phyloP scores from a whole-genome alignment of 2,888 invertebrate species.

The Callosobruchus maculatus region DNA sequence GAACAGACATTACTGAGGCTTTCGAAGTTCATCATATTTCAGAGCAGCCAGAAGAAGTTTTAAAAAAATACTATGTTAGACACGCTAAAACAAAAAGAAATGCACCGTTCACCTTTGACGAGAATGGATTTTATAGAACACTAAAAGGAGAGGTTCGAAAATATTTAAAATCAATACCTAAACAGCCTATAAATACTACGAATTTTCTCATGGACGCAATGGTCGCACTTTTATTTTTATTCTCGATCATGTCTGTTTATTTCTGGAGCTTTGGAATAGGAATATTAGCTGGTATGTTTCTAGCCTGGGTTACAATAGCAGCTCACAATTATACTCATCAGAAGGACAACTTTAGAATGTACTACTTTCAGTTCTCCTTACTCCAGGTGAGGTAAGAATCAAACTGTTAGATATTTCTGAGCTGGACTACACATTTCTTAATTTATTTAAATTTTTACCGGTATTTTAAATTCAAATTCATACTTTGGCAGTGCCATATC shows the following conservation, averaged over 20 bases:
- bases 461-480: too few species aligned
- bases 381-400: conserved; percentile 59
- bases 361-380: conserved; percentile 66
- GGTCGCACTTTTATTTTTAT: conserved; percentile 36
- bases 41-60: conserved; percentile 50
- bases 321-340: conserved; percentile 78
- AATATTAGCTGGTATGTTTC: conserved; percentile 54
- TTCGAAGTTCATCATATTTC: conserved; percentile 72
- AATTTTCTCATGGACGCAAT: conserved; percentile 48
- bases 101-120: conserved; percentile 69
- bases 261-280: conserved; percentile 47
- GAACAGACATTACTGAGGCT: conserved; percentile 77
- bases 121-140: conserved; percentile 71
- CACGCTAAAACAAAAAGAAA: conserved; percentile 62
- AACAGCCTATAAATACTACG: conserved; percentile 37
- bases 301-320: conserved; percentile 59
- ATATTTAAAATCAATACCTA: conserved; percentile 53
- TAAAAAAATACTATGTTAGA: conserved; percentile 64
- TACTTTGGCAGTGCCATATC: too few species aligned
- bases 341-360: conserved; percentile 74
- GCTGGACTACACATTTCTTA: too few species aligned
- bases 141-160: conserved; percentile 57
- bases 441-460: too few species aligned
- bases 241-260: conserved; percentile 32
- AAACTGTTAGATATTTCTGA: too few species aligned